phyloP scores from a whole-genome alignment of 2,888 invertebrate species.

The Synergus gifuensis region DNA sequence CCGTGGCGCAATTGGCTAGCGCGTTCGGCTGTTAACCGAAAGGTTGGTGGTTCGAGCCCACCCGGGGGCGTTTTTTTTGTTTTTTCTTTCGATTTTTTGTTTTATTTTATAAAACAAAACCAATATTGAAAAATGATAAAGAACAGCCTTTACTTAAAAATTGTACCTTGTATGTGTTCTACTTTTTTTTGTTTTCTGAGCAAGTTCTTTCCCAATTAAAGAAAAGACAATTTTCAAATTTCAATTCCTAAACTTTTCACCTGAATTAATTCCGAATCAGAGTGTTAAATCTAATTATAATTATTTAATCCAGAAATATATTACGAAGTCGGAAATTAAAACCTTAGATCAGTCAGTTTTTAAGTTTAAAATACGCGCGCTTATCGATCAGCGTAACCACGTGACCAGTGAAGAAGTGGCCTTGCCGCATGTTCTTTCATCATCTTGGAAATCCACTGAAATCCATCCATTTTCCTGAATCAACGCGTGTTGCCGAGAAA shows the following conservation, averaged over 20 bases:
- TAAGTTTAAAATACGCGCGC: neutral
- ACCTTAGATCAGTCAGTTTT: neutral
- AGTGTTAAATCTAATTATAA: neutral
- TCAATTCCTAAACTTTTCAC: too few relatives aligned
- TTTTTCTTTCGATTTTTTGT: neutral
- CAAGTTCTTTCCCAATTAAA: too few relatives aligned
- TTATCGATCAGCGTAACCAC: neutral
- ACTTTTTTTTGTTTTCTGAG: too few relatives aligned
- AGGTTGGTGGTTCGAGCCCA: conserved; percentile 99
- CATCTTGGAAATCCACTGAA: neutral
- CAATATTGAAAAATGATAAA: too few relatives aligned
- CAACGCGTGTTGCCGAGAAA: conserved; percentile 18
- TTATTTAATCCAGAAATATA: neutral
- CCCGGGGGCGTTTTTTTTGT: conserved; percentile 88
- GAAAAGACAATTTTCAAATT: too few relatives aligned
- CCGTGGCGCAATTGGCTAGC: conserved; percentile 61
- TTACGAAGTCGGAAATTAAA: too few relatives aligned
- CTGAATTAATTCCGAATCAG: neutral
- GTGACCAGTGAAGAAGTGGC: neutral
- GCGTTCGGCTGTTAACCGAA: conserved; percentile 99
- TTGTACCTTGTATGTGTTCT: too few relatives aligned
- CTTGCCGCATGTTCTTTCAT: conserved; percentile 24
- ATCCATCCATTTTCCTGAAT: conserved; percentile 39
- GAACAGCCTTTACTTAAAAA: too few relatives aligned
- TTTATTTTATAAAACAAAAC: neutral